A percentile compares a stretch with the other conserved stretches of the same genome.
phyloP scores from a whole-genome alignment of 2,113 vertebrate genomes.

The Platichthys stellatus region DNA sequence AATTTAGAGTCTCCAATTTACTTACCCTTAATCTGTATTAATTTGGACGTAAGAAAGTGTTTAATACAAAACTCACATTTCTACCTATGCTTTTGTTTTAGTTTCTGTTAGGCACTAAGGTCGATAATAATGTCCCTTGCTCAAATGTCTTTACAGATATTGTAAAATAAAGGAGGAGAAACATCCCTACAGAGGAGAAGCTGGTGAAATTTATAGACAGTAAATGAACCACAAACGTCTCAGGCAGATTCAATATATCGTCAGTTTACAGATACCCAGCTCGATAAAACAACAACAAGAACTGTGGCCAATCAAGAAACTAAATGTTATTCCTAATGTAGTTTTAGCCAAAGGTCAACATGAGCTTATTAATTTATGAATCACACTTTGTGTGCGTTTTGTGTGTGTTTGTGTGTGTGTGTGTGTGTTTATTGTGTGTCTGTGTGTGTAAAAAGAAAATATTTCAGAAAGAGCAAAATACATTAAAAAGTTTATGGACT shows the following conservation, averaged over 20 bases:
- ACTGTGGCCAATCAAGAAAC: slow-evolving; percentile 40
- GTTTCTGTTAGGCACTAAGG: not conserved
- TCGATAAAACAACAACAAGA: slow-evolving; percentile 42
- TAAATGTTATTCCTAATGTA: slow-evolving; percentile 51
- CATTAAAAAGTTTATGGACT: slow-evolving; percentile 51
- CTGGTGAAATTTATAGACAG: not conserved
- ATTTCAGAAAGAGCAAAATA: slow-evolving; percentile 48
- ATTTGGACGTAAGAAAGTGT: too few species aligned
- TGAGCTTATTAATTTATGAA: slow-evolving; percentile 50
- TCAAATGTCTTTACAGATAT: slow-evolving; percentile 13
- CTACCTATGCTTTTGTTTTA: not conserved
- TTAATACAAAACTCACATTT: not conserved
- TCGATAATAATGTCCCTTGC: slow-evolving; percentile 1
- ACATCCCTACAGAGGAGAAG: not conserved
- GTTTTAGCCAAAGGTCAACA: slow-evolving; percentile 56
- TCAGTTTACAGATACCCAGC: not conserved
- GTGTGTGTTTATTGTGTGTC: too few species aligned
- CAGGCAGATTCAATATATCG: not conserved
- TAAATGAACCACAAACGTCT: not conserved
- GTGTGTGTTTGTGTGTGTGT: too few species aligned
- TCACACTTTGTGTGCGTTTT: slow-evolving; percentile 3
- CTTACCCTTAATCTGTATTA: too few species aligned
- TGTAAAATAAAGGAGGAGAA: not conserved
- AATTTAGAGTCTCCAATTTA: too few species aligned
- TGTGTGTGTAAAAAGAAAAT: slow-evolving; percentile 6